phyloP scores from a whole-genome alignment of 2,797 vertebrate genomes.

The Epinephelus coioides region DNA sequence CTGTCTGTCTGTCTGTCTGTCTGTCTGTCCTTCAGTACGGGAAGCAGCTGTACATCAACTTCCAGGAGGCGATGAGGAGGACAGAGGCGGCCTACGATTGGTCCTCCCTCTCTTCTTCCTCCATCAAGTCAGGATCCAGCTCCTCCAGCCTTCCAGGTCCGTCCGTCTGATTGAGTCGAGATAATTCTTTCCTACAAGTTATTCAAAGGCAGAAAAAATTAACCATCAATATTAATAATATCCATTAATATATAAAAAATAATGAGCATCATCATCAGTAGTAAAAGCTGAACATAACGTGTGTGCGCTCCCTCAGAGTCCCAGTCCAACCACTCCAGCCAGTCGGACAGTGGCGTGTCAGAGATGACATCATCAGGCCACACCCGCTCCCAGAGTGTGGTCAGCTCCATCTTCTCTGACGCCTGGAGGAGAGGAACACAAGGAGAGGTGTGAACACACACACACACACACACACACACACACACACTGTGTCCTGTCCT shows the following conservation, averaged over 20 bases:
- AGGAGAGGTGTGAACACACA: conserved; percentile 85
- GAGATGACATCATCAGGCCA: conserved; percentile 93
- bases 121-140: conserved; percentile 97
- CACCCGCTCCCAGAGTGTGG: conserved; percentile 93
- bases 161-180: neutral
- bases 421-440: conserved; percentile 98
- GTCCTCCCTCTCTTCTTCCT: conserved; percentile 97
- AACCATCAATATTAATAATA: too few species aligned
- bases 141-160: conserved; percentile 97
- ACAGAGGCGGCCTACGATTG: conserved; percentile 96
- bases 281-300: neutral
- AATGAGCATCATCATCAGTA: neutral
- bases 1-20: neutral
- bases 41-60: conserved; percentile 96
- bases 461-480: neutral
- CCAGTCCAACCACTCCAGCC: conserved; percentile 97
- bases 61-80: conserved; percentile 95
- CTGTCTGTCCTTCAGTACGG: conserved; percentile 88
- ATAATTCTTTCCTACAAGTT: neutral
- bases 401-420: conserved; percentile 98
- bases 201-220: neutral
- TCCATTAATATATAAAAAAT: neutral
- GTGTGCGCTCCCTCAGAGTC: conserved; percentile 76
- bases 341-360: conserved; percentile 97
- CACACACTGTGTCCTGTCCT: neutral